A percentile compares a stretch with the other conserved stretches of the same genome.
Evolutionary conservation across 2,797 vertebrate species (phyloP).

Genomic region (Gymnothorax javanicus): DNA sequence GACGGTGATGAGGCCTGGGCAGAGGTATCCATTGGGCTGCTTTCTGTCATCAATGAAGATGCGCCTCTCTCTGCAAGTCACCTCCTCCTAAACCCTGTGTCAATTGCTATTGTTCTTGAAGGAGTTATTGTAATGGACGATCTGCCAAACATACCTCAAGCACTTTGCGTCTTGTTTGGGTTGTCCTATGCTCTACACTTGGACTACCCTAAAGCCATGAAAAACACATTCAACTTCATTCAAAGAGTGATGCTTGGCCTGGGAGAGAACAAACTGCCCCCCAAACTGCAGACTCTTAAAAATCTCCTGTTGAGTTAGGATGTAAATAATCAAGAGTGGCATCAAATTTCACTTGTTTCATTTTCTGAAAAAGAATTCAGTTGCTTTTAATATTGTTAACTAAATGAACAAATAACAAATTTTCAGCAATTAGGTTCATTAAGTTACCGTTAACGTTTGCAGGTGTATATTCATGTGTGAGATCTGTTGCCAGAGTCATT

Average conservation of each 20-base stretch:
- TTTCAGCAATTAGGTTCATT: no score
- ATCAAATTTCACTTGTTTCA: no score
- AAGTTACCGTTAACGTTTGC: no score
- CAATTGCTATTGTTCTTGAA: conserved; percentile 37
- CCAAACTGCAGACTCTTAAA: neutral
- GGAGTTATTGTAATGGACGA: conserved; percentile 31
- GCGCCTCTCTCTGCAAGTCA: conserved; percentile 18
- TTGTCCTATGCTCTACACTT: conserved; percentile 9
- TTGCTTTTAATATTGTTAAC: no score
- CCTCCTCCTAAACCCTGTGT: conserved; percentile 29
- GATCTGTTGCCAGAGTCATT: no score
- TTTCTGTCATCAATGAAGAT: conserved; percentile 28
- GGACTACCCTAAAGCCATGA: conserved; percentile 18
- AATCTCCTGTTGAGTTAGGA: conserved; percentile 2
- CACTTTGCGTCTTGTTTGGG: conserved; percentile 18
- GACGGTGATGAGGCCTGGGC: conserved; percentile 30
- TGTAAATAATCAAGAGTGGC: neutral
- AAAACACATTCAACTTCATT: conserved; percentile 22
- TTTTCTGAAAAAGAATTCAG: no score
- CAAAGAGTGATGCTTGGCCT: conserved; percentile 18
- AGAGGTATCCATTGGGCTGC: conserved; percentile 21
- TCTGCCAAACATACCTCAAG: neutral
- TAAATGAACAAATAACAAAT: no score
- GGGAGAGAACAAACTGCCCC: conserved; percentile 19
- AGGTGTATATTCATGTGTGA: no score